Evolutionary conservation across 2,113 vertebrate genomes (phyloP).

Genomic region (Cynocephalus volans): DNA sequence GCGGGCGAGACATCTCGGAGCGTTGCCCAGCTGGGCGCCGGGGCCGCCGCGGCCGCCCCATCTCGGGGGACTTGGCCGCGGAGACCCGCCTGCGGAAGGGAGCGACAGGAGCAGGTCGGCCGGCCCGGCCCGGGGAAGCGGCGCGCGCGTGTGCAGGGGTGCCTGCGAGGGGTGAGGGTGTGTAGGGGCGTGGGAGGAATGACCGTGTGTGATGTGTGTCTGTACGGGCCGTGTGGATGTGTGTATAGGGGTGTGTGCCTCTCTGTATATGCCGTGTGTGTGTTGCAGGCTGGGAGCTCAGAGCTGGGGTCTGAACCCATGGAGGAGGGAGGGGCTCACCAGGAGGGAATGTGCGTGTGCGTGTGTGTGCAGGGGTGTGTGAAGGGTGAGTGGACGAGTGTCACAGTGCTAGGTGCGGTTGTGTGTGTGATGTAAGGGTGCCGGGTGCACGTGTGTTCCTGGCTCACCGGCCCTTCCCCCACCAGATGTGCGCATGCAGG

Average conservation of each 20-base stretch:
- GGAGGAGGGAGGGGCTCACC: background rate
- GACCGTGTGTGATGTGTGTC: slow-evolving; percentile 30
- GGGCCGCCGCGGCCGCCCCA: slow-evolving; percentile 20
- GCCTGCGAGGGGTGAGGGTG: background rate
- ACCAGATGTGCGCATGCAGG: slow-evolving; percentile 49
- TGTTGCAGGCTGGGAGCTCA: background rate
- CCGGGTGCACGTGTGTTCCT: slow-evolving; percentile 68
- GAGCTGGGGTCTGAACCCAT: slow-evolving; percentile 38
- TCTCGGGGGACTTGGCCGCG: slow-evolving; percentile 1
- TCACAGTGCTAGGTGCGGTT: slow-evolving; percentile 61
- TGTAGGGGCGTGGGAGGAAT: background rate
- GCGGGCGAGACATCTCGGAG: background rate
- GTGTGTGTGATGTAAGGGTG: slow-evolving; percentile 67
- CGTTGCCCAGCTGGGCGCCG: background rate
- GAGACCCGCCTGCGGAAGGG: slow-evolving; percentile 19
- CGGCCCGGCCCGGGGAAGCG: background rate
- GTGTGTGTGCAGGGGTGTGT: slow-evolving; percentile 56
- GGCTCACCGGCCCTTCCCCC: slow-evolving; percentile 54
- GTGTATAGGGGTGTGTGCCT: background rate
- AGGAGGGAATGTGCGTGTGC: background rate
- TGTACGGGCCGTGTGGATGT: slow-evolving; percentile 27
- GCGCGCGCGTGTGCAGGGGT: background rate
- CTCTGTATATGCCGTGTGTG: background rate
- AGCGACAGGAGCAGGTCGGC: slow-evolving; percentile 65
- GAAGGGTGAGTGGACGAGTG: slow-evolving; percentile 74